These are phyloP conservation scores for Megalonaias nervosa DNA, from an alignment of 1,140 invertebrate genomes.

Conservation along the genomic window DNA sequence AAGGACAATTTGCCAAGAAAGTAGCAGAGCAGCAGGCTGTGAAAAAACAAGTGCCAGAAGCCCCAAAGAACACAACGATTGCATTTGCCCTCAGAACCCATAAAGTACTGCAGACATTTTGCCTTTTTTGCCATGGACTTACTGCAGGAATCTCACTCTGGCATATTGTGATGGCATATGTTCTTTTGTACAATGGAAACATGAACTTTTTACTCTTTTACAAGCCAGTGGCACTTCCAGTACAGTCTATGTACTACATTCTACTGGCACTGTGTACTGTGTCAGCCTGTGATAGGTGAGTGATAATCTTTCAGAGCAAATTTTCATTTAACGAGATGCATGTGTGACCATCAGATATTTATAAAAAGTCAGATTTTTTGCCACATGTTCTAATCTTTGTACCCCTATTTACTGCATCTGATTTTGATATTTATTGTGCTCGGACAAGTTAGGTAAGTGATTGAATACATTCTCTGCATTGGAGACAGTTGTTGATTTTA, in stretches of 20 bases:
- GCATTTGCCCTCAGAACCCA: constrained; percentile 61
- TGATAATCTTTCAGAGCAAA: not conserved
- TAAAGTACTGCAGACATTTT: constrained; percentile 52
- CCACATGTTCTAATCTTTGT: not conserved
- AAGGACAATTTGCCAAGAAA: constrained; percentile 52
- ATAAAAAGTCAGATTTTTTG: not conserved
- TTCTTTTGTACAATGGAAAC: constrained; percentile 40
- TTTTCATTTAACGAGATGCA: not conserved
- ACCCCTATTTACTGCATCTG: not conserved
- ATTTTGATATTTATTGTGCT: too few species aligned
- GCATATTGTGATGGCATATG: constrained; percentile 59
- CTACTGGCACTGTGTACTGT: constrained; percentile 59
- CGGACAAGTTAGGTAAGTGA: too few species aligned
- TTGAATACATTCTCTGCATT: too few species aligned
- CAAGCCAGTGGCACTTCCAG: constrained; percentile 54
- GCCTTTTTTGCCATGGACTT: constrained; percentile 64
- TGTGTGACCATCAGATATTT: not conserved
- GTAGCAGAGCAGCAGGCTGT: constrained; percentile 46
- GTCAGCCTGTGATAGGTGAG: constrained; percentile 63
- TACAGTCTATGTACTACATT: constrained; percentile 62
- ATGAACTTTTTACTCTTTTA: constrained; percentile 62
- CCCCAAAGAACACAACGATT: constrained; percentile 52
- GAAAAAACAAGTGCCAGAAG: constrained; percentile 34
- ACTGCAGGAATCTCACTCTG: constrained; percentile 62
- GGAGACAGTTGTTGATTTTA: too few species aligned